Evolutionary conservation across 2,888 invertebrate genomes (phyloP).

Genomic region (Drosophila anceps): DNA sequence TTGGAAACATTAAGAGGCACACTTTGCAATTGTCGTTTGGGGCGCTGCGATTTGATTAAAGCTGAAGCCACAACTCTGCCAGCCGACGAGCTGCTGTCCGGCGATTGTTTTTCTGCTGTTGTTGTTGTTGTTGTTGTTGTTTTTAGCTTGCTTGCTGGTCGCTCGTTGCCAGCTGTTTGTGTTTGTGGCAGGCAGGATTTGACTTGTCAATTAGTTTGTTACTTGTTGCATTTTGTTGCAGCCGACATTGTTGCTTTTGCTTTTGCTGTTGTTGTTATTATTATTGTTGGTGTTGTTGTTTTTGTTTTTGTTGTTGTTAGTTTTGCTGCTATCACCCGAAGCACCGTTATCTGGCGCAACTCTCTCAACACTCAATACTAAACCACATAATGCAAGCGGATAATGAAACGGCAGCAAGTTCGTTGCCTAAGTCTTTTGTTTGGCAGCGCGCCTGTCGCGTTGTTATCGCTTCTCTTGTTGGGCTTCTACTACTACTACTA

Average conservation of each 20-base stretch:
- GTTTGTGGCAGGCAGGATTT: conserved; percentile 76
- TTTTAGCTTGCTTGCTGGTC: conserved; percentile 27
- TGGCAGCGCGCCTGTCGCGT: conserved; percentile 33
- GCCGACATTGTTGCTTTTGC: conserved; percentile 36
- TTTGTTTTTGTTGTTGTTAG: conserved; percentile 33
- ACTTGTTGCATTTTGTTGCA: conserved; percentile 56
- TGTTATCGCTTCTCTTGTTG: conserved; percentile 56
- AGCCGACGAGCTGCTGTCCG: conserved; percentile 70
- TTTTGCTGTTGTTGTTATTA: conserved; percentile 31
- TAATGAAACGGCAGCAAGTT: conserved; percentile 69
- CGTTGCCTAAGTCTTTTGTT: conserved; percentile 80
- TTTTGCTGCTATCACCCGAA: conserved; percentile 67
- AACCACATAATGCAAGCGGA: conserved; percentile 33
- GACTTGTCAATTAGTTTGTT: conserved; percentile 80
- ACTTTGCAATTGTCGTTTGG: conserved; percentile 78
- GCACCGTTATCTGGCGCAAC: conserved; percentile 69
- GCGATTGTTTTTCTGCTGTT: conserved; percentile 53
- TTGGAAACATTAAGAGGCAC: conserved; percentile 79
- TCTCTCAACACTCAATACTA: conserved; percentile 39
- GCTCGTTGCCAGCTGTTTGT: conserved; percentile 49
- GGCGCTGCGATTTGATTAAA: conserved; percentile 76
- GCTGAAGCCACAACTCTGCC: conserved; percentile 56
- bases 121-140: conserved; percentile 31
- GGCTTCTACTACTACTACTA: conserved; percentile 13
- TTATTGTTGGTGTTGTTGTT: conserved; percentile 34